These are phyloP conservation scores for Amblyopsis rosae DNA, from an alignment of 2,113 vertebrate genomes.

Conservation along the genomic window DNA sequence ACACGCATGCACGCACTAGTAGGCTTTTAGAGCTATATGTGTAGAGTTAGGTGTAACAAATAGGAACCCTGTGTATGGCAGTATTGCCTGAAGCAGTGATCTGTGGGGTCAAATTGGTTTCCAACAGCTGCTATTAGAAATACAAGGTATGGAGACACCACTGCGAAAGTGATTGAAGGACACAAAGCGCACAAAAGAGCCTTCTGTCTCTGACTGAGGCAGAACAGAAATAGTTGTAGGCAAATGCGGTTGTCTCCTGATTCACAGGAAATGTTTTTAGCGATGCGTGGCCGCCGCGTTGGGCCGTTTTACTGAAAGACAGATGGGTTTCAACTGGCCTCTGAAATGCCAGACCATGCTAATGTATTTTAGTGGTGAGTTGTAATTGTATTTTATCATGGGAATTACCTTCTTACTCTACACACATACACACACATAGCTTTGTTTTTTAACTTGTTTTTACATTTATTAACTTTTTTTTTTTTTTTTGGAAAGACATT, in stretches of 20 bases:
- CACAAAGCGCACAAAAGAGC: conserved; percentile 29
- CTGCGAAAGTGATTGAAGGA: conserved; percentile 39
- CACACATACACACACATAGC: no score
- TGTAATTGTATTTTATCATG: not conserved
- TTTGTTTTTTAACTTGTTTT: no score
- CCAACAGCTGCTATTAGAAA: conserved; percentile 51
- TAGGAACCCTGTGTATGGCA: not conserved
- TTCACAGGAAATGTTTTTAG: conserved; percentile 24
- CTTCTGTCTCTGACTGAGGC: conserved; percentile 29
- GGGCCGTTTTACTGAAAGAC: conserved; percentile 8
- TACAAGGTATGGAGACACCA: conserved; percentile 28
- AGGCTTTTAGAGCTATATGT: conserved; percentile 17
- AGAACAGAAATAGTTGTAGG: not conserved
- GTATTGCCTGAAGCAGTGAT: conserved; percentile 30
- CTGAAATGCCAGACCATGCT: not conserved
- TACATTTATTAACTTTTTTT: no score
- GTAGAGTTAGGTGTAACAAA: conserved; percentile 30
- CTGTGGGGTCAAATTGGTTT: conserved; percentile 14
- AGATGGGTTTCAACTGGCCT: not conserved
- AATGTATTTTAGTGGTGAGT: not conserved
- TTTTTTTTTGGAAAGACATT: no score
- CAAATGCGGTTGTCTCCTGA: conserved; percentile 26
- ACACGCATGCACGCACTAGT: conserved; percentile 4
- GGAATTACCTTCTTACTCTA: no score
- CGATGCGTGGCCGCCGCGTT: conserved; percentile 1